These are phyloP conservation scores for Colletes latitarsis DNA, from an alignment of 1,140 invertebrate species.

Conservation along the genomic window DNA sequence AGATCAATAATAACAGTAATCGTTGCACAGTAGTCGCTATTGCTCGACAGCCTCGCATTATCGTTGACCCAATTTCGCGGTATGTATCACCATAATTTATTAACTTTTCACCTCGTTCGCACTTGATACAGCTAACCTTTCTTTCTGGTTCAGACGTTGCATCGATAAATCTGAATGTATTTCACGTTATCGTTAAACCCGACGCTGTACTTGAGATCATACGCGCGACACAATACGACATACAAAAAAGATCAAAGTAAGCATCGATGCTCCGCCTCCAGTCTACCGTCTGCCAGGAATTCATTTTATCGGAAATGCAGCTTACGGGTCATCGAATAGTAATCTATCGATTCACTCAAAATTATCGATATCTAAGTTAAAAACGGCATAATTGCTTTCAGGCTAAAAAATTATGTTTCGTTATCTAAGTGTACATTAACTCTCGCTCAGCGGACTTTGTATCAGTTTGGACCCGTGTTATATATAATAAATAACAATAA, in stretches of 20 bases:
- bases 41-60: neutral
- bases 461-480: too few relatives aligned
- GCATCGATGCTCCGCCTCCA: constrained; percentile 7
- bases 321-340: constrained; percentile 11
- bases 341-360: constrained; percentile 16
- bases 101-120: neutral
- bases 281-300: too few relatives aligned
- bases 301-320: constrained; percentile 27
- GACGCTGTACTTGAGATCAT: neutral
- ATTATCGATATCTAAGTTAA: constrained; percentile 12
- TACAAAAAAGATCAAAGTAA: constrained; percentile 29
- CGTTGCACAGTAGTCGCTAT: neutral
- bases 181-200: neutral
- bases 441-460: too few relatives aligned
- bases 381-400: neutral
- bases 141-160: neutral
- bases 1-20: neutral
- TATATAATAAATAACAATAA: too few relatives aligned
- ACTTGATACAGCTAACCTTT: neutral
- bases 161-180: neutral
- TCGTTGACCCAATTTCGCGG: constrained; percentile 1
- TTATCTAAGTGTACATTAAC: too few relatives aligned
- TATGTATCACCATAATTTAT: constrained; percentile 6
- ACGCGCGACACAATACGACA: constrained; percentile 10
- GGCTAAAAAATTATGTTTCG: neutral